Evolutionary conservation across 2,888 invertebrate species (phyloP), one percentile per base, ranked within the genome.

Genomic region (Willowsia nigromaculata): DNA sequence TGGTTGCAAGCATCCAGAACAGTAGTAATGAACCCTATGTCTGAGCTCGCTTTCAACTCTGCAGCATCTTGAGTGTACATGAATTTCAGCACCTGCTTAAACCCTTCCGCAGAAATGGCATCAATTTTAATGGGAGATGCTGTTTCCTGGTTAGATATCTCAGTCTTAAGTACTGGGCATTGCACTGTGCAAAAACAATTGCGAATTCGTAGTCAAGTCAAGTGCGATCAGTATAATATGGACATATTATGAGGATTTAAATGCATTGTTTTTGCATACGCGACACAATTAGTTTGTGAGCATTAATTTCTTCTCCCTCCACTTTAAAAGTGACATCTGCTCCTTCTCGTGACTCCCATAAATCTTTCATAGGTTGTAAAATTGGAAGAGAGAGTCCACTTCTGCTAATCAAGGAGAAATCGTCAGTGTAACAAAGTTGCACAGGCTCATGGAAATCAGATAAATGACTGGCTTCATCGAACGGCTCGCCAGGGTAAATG

Each of bases 401-500:
- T 43, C 0, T 0, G 13, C 27, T n/a, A 22, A n/a, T n/a, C n/a
- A n/a, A n/a, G n/a, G n/a, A n/a, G n/a, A n/a, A n/a, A n/a, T 0
- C 43, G 22, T 74, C 74, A 1, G 74, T 74, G 18, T 83, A 88
- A 40, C 82, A 76, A 15, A 88, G 62, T 22, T 62, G 9, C 13
- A 83, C 88, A 1, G 82, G 74, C 6, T 82, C 83, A 15, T 59
- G 59, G 25, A 27, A 71, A 5, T 83, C 62, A 1, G 83, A 43
- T 18, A 87, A 2, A 25, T 74, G 33, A 18, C 43, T 33, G 6
- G 74, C 82, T 62, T 88, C 83, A 22, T 83, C 74, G n/a, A 83
- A 50, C 2, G 88, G 88, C 56, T 83, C 76, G 0, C 50, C 50
- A 15, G 25, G 56, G 22, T 88, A 88, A 47, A 88, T 65, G 22